Percentiles rank a stretch among this genome's conserved stretches.
Evolutionary conservation across 2,113 vertebrate genomes (phyloP).

Genomic region (Zosterops hypoxanthus): DNA sequence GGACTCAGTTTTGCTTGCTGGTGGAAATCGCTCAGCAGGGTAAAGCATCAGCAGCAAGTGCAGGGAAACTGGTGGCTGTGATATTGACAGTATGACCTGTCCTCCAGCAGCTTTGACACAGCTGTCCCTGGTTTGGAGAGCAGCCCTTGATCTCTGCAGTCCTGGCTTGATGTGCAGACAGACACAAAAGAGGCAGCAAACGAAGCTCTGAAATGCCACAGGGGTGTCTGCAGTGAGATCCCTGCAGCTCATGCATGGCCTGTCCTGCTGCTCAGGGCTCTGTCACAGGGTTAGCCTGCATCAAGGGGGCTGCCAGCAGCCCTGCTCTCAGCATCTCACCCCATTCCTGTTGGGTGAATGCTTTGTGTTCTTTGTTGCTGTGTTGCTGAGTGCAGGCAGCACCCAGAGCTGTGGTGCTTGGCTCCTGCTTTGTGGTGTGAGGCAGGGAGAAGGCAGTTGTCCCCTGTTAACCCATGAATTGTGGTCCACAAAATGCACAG

Average conservation of each 20-base stretch:
- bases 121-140: not conserved
- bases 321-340: not conserved
- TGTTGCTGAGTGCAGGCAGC: not conserved
- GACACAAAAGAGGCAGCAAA: not conserved
- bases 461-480: not conserved
- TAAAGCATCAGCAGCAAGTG: not conserved
- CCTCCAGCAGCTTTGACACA: not conserved
- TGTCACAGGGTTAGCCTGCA: not conserved
- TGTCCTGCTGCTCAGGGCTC: not conserved
- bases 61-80: not conserved
- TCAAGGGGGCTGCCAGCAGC: not conserved
- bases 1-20: not conserved
- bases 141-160: not conserved
- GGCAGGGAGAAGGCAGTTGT: not conserved
- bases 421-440: not conserved
- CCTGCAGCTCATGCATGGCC: not conserved
- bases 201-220: not conserved
- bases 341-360: too few relatives aligned
- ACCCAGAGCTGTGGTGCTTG: not conserved
- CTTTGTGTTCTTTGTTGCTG: not conserved
- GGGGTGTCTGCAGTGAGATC: not conserved
- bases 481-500: not conserved
- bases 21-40: not conserved
- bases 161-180: not conserved
- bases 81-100: not conserved